Evolutionary conservation across 37 sponge, comb jelly and placozoan genomes (phyloP).

Genomic region (Ephydatia muelleri): DNA sequence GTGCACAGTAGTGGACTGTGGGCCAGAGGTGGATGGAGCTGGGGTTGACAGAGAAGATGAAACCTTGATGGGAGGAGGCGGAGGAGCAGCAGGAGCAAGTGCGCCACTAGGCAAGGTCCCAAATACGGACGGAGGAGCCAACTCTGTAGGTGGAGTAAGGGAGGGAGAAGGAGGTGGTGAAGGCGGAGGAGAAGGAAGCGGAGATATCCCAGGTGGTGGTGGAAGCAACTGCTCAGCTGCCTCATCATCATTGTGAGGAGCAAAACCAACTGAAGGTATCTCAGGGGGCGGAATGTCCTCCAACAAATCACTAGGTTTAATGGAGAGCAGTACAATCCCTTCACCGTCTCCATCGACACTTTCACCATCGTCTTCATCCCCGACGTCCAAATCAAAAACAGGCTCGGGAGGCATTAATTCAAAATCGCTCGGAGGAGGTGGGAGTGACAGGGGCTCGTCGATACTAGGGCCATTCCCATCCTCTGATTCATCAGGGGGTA

Average conservation of each 20-base stretch:
- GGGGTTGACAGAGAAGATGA: no score
- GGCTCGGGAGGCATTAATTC: neutral
- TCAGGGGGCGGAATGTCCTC: neutral
- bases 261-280: neutral
- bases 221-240: neutral
- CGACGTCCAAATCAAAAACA: neutral
- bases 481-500: neutral
- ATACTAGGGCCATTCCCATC: neutral
- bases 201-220: neutral
- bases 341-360: neutral
- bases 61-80: no score
- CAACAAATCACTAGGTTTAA: neutral
- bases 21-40: no score
- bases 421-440: constrained; percentile 7
- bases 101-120: no score
- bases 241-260: neutral
- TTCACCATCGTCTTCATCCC: constrained; percentile 5
- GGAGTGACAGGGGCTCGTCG: neutral
- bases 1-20: no score
- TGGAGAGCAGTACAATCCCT: neutral
- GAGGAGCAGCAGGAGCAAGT: no score
- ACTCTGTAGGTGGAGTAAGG: neutral
- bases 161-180: constrained; percentile 24
- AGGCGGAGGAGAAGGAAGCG: constrained; percentile 5
- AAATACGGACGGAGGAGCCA: no score